These are phyloP conservation scores for Scaptomyza flava DNA, from an alignment of 2,888 invertebrate genomes.

Conservation along the genomic window DNA sequence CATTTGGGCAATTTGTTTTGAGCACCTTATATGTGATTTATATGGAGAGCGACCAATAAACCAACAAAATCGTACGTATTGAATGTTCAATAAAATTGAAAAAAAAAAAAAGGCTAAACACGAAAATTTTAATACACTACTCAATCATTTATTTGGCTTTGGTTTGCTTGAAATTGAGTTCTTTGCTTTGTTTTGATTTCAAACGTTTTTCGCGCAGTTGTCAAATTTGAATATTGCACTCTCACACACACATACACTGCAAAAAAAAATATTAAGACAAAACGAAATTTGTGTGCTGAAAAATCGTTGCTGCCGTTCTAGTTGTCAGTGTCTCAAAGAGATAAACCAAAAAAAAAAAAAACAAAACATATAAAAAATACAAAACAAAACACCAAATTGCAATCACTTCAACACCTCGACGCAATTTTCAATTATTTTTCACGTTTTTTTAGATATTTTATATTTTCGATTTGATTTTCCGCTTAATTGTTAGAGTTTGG, in stretches of 20 bases:
- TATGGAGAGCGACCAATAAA: conserved; percentile 5
- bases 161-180: conserved; percentile 23
- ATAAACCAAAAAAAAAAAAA: conserved; percentile 8
- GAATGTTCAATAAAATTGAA: background rate
- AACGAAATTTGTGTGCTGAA: conserved; percentile 31
- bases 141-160: conserved; percentile 48
- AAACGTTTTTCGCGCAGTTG: conserved; percentile 75
- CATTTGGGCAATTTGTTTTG: conserved; percentile 54
- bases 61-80: conserved; percentile 10
- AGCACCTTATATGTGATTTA: background rate
- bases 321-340: conserved; percentile 60
- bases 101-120: conserved; percentile 4
- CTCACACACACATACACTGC: conserved; percentile 34
- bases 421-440: conserved; percentile 42
- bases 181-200: conserved; percentile 57
- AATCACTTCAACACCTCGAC: conserved; percentile 54
- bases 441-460: conserved; percentile 8
- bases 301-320: conserved; percentile 43
- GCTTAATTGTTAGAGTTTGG: conserved; percentile 32
- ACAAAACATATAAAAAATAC: background rate
- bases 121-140: conserved; percentile 26
- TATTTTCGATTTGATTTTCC: conserved; percentile 23
- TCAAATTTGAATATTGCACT: conserved; percentile 74
- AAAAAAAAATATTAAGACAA: conserved; percentile 33
- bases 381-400: conserved; percentile 37